Base-by-base conservation (phyloP, 2,113 vertebrate genomes). In the Phoenicopterus ruber region DNA sequence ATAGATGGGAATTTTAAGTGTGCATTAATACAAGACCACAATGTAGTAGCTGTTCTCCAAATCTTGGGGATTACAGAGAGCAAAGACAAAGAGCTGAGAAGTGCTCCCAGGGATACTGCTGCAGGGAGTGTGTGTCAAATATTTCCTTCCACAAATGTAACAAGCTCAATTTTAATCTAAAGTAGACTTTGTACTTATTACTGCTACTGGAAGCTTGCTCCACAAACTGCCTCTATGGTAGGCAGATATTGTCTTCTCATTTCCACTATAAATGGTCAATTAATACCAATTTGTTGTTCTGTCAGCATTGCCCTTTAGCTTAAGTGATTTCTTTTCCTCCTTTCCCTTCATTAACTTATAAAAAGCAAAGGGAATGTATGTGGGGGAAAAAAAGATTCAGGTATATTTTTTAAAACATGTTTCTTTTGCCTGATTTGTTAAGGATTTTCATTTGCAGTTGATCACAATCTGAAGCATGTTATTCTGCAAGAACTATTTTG, bases 281-380 rank as follows among this genome's bases (percentile, higher is more conserved):
- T 94, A 88, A 89, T 93, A 94, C 17, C 82, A 59, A 91, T 72
- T 87, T 87, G 81, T 86, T 91, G 47, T 49, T 89, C 52, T 93
- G 73, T 87, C 87, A 87, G 65, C 29, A 61, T 11, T 94, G 67
- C 63, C 76, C 86, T 95, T 92, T 83, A 93, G 67, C 49, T 91
- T 62, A 94, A 91, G 28, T 54, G 25, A 82, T 92, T 21, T 89
- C 59, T 89, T 70, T 42, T 90, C 38, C n/a, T 73, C 44, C 31
- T 84, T 66, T 70, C 55, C 74, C 57, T 78, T 90, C 58, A 46
- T 92, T 92, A 92, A 83, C 19, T 91, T 94, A 58, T 3, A 61
- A 69, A 86, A 83, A 80, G 36, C 67, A 83, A 90, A 57, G 20
- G 17, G 17, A 82, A 87, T 0, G 0, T 61, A 38, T 20, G 40